These are phyloP conservation scores for Teleogryllus occipitalis DNA, from an alignment of 1,140 invertebrate species.

Conservation along the genomic window DNA sequence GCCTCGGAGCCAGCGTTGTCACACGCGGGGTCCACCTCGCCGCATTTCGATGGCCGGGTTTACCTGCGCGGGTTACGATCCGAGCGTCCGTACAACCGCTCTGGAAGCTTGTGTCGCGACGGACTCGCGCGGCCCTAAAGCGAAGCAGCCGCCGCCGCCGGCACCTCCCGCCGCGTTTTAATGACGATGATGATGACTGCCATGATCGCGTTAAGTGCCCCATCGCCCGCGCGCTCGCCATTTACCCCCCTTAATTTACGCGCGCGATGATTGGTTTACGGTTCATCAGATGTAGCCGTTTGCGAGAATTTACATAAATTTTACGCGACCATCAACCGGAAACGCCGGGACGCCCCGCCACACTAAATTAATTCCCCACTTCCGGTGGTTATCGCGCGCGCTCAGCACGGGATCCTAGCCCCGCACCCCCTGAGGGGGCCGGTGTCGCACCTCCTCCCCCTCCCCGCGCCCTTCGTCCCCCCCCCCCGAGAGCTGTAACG, in stretches of 20 bases:
- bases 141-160: no score
- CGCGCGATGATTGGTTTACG: background rate
- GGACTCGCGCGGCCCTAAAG: no score
- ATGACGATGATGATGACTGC: background rate
- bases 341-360: background rate
- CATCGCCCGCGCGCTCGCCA: background rate
- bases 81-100: no score
- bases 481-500: background rate
- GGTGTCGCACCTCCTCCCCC: background rate
- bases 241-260: background rate
- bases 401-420: background rate
- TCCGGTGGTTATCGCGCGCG: background rate
- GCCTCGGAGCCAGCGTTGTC: no score
- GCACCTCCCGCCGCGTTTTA: background rate
- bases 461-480: background rate
- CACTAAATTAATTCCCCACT: background rate
- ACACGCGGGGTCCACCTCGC: no score
- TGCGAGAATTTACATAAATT: background rate
- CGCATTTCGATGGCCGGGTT: no score
- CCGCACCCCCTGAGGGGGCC: no score
- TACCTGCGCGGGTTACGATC: no score
- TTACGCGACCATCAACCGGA: background rate
- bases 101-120: no score
- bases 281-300: constrained; percentile 3
- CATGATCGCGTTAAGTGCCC: background rate